Base-by-base conservation (phyloP, 1,140 invertebrate genomes). In the Hormaphis cornu region DNA sequence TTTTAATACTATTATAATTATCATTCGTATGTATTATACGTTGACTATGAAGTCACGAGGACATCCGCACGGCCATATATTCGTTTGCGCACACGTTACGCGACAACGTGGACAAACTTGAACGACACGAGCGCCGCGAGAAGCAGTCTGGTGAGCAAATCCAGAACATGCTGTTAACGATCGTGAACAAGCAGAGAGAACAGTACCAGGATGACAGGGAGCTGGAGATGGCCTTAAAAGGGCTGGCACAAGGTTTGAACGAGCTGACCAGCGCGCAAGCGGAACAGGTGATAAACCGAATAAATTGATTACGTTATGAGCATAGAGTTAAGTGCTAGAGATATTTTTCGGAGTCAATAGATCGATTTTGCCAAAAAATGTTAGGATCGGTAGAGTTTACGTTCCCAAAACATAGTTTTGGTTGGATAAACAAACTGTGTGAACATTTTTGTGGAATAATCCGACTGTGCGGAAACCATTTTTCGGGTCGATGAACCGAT, bases 61-160 rank as follows among this genome's bases (percentile, higher is more conserved):
- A 92, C 71, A 88, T 92, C 59, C 84, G 87, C 72, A 86, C 89
- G 75, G 89, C 88, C 1, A 86, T 93, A 76, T 76, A 91, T 71
- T 89, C 88, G 26, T 78, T 95, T 71, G 88, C 91, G 50, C 86
- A 90, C 76, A 87, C 90, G 77, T 86, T 91, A 77, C 81, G 88
- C 24, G 83, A 84, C 24, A 85, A 87, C 69, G 89, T 89, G 50
- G 88, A 89, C 74, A 93, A 93, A 78, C 76, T 94, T 71, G 90
- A 91, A 74, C 79, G 90, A 26, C 91, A 94, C 76, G 91, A 94
- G 76, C 84, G 83, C 69, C 80, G 91, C 16, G 90, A 92, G 75
- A 83, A 87, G 44, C 86, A 87, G 8, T 77, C 90, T 2, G 89
- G 88, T 1, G 89, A 92, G 63, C 83, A 89, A 69, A 74, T 91